Percentiles rank a stretch among this genome's conserved stretches.
phyloP scores from a whole-genome alignment of 2,888 invertebrate genomes.

The Conomelus anceps region DNA sequence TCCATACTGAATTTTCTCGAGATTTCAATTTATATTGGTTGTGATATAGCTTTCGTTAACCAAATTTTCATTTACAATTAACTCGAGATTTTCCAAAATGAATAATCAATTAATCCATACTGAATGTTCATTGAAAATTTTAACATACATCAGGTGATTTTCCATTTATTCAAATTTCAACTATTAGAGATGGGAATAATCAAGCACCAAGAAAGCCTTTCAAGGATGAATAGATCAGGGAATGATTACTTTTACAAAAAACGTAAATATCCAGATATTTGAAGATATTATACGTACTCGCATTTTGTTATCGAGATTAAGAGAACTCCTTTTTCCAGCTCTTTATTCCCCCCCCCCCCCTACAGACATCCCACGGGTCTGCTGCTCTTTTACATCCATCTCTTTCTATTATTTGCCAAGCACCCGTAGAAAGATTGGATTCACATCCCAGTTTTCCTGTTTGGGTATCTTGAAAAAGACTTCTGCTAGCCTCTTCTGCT shows the following conservation, averaged over 20 bases:
- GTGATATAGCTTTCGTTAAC: too few species aligned
- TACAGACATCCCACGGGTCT: not conserved
- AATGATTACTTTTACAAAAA: not conserved
- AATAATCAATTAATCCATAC: too few species aligned
- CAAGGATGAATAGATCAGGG: not conserved
- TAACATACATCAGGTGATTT: too few species aligned
- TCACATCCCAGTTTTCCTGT: not conserved
- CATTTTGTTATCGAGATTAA: not conserved
- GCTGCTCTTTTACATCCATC: not conserved
- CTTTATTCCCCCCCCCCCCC: not conserved
- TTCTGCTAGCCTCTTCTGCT: not conserved
- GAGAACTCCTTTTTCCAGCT: not conserved
- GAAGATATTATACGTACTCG: not conserved
- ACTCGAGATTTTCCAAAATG: too few species aligned
- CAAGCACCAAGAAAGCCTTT: too few species aligned
- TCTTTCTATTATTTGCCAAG: not conserved
- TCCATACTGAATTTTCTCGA: too few species aligned
- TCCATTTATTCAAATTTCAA: too few species aligned
- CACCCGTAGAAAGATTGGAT: not conserved
- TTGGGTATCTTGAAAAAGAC: not conserved
- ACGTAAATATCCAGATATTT: not conserved
- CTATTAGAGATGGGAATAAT: too few species aligned
- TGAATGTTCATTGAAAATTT: too few species aligned
- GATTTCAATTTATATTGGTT: too few species aligned
- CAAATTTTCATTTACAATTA: too few species aligned